These are phyloP conservation scores for Heterotis niloticus DNA, from an alignment of 2,113 vertebrate genomes.

Conservation along the genomic window DNA sequence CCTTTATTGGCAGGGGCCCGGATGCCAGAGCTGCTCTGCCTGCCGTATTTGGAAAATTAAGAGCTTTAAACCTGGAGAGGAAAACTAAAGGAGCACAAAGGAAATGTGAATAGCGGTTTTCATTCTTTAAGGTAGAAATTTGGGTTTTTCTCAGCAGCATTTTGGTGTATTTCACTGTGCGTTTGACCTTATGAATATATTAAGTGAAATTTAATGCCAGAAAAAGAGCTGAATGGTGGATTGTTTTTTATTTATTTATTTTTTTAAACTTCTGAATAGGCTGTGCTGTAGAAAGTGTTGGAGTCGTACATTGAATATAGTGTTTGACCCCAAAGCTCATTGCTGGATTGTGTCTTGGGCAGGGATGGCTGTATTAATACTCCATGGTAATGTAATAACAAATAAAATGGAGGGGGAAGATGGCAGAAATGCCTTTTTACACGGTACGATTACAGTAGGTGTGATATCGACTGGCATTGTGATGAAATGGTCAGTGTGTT, in stretches of 20 bases:
- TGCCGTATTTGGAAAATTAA: background rate
- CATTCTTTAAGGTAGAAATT: background rate
- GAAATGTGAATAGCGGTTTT: background rate
- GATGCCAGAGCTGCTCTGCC: background rate
- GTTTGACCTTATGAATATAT: background rate
- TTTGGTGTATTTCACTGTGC: background rate
- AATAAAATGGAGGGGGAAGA: too few species aligned
- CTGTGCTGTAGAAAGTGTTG: background rate
- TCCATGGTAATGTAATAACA: background rate
- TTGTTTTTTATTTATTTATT: too few species aligned
- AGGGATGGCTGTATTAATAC: background rate
- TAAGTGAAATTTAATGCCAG: background rate
- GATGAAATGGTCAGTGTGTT: too few species aligned
- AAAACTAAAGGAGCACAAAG: background rate
- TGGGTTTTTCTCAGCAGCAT: background rate
- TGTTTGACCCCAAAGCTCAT: constrained; percentile 1
- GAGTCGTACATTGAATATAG: background rate
- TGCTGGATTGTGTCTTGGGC: background rate
- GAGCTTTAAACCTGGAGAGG: background rate
- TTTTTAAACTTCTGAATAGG: too few species aligned
- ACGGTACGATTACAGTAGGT: too few species aligned
- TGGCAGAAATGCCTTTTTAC: too few species aligned
- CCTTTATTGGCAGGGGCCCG: background rate
- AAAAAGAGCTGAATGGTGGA: too few species aligned
- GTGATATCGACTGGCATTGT: too few species aligned